Base-by-base conservation (phyloP, 2,797 vertebrate genomes). In the Syngnathus rostellatus region DNA sequence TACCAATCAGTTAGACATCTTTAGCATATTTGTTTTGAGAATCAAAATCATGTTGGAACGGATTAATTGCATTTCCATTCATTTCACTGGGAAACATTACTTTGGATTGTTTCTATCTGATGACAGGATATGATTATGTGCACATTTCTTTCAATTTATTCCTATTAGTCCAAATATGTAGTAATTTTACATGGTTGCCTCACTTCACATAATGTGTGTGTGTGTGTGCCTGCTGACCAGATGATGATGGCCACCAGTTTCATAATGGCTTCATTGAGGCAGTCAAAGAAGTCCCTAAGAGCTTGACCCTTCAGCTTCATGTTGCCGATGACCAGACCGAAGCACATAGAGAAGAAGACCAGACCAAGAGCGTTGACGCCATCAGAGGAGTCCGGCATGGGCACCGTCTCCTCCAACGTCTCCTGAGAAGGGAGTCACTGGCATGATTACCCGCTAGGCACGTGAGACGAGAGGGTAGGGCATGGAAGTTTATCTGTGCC, bases 221-320 rank as follows among this genome's bases (percentile, higher is more conserved):
- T 14, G 1, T 54, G 16, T n/a, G 54, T 3, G 38, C 65, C 40
- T 16, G 88, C 94, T 93, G 83, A 98, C 96, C 96, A 99, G 88
- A 98, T 97, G 76, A 98, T 94, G 81, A 98, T 87, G 76, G 94
- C 90, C 81, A 99, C 96, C 83, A 99, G 92, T 76, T 93, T 90
- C 94, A 99, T 94, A 86, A 98, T 96, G 78, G 96, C 95, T 82
- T 98, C 94, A 72, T 98, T 98, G 84, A 98, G 91, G 81, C 94
- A 92, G 86, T 96, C 91, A 66, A 99, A 99, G 88, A 99, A 96
- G 74, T 98, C 94, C 77, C 89, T 75, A 14, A 88, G 81, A 45
- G 78, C 89, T 64, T 93, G 93, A 45, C 96, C 95, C 83, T 94
- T 93, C 83, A 97, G 92, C 79, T 95, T 95, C 96, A 99, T 96